Percentiles rank a stretch among this genome's conserved stretches.
These are phyloP conservation scores for Dolomedes plantarius DNA, from an alignment of 2,888 invertebrate genomes.

Conservation along the genomic window DNA sequence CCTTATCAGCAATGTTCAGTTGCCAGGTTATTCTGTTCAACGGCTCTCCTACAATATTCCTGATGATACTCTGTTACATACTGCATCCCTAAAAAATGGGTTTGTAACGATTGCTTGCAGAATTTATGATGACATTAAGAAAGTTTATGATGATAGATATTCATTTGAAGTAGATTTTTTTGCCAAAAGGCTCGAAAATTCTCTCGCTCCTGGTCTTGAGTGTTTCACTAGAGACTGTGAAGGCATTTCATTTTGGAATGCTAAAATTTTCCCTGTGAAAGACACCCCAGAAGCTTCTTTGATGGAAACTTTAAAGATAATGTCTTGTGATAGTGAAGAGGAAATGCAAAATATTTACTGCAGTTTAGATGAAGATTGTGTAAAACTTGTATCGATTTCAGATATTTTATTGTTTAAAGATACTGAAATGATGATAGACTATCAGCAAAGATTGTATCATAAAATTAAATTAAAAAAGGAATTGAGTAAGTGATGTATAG, in stretches of 20 bases:
- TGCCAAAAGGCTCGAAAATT: conserved; percentile 37
- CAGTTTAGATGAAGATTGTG: neutral
- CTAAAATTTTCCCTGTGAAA: conserved; percentile 71
- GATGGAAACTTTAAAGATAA: conserved; percentile 62
- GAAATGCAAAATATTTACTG: neutral
- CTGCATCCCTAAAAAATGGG: conserved; percentile 69
- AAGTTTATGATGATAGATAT: neutral
- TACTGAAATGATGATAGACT: conserved; percentile 56
- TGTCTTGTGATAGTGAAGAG: conserved; percentile 30
- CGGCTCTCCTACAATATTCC: conserved; percentile 72
- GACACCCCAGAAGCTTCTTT: conserved; percentile 72
- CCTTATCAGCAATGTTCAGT: conserved; percentile 76
- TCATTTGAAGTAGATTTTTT: conserved; percentile 53
- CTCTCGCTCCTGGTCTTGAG: neutral
- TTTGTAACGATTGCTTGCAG: conserved; percentile 73
- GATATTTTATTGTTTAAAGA: conserved; percentile 66
- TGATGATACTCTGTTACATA: conserved; percentile 73
- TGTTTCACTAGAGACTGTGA: conserved; percentile 11
- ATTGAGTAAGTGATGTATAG: neutral
- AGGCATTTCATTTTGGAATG: conserved; percentile 72
- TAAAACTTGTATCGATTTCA: conserved; percentile 53
- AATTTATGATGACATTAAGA: conserved; percentile 73
- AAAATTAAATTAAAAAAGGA: conserved; percentile 9
- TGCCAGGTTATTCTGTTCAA: conserved; percentile 27
- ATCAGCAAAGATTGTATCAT: conserved; percentile 41